phyloP scores from a whole-genome alignment of 2,888 invertebrate species.

The Nysson spinosus region DNA sequence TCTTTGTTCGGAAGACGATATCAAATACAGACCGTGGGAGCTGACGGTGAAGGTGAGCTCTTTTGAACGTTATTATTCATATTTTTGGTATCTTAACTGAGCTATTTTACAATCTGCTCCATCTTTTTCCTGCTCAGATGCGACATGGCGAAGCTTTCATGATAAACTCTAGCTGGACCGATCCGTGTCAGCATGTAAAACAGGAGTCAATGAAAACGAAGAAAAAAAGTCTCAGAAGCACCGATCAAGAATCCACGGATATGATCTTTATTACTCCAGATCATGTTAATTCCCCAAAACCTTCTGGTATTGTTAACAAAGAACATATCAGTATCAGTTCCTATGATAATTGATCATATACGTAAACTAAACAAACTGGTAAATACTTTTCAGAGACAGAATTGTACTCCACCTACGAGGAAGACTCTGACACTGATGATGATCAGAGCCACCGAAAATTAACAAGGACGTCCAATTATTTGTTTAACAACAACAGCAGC shows the following conservation, averaged over 20 bases:
- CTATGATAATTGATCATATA: no score
- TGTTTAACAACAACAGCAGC: conserved; percentile 86
- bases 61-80: conserved; percentile 9
- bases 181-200: conserved; percentile 62
- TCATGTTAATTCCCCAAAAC: conserved; percentile 57
- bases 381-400: conserved; percentile 66
- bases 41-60: conserved; percentile 80
- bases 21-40: conserved; percentile 85
- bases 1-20: conserved; percentile 83
- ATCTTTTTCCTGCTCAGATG: conserved; percentile 60
- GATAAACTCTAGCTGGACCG: conserved; percentile 73
- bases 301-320: conserved; percentile 54
- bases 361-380: not conserved
- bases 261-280: conserved; percentile 80
- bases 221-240: conserved; percentile 80
- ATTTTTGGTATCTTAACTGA: not conserved
- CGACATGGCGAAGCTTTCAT: conserved; percentile 81
- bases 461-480: conserved; percentile 85
- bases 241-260: conserved; percentile 81
- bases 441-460: conserved; percentile 86
- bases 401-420: conserved; percentile 68
- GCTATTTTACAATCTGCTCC: not conserved
- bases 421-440: conserved; percentile 85
- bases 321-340: not conserved
- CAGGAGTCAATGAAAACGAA: conserved; percentile 73